Conservation (phyloP, 2,888 invertebrate species). For the Spisula solida region DNA sequence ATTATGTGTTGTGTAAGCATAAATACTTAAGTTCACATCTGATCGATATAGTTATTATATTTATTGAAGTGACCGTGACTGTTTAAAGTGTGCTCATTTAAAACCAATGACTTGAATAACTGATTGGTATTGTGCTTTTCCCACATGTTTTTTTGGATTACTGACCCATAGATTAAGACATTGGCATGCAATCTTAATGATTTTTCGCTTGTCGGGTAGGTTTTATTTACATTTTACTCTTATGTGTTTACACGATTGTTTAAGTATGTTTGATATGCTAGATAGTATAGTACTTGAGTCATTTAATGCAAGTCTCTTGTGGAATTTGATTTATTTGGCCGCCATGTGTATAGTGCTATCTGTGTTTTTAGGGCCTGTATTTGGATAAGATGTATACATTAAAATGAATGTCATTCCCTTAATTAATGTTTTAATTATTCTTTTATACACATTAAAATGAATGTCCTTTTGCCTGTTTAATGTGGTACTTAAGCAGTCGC, state of each 20-base stretch:
- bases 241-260: neutral
- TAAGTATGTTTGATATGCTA: slow-evolving; percentile 3
- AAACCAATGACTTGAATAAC: slow-evolving; percentile 41
- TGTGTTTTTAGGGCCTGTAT: neutral
- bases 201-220: slow-evolving; percentile 16
- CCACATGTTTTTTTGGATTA: neutral
- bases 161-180: slow-evolving; percentile 16
- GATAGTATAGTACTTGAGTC: neutral
- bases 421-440: too few species aligned
- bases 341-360: neutral
- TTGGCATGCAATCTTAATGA: neutral
- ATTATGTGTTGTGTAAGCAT: slow-evolving; percentile 17
- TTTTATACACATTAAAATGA: too few species aligned
- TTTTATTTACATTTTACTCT: neutral
- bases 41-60: too few species aligned
- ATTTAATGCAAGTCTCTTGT: neutral
- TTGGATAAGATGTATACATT: neutral
- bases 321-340: neutral
- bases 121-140: neutral
- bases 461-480: too few species aligned
- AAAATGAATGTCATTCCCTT: neutral
- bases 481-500: too few species aligned
- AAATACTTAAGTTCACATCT: neutral
- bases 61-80: slow-evolving; percentile 36
- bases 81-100: slow-evolving; percentile 43